Percentiles rank a stretch among this genome's conserved stretches.
phyloP scores from a whole-genome alignment of 1,140 invertebrate species.

The Trichomalopsis sarcophagae region DNA sequence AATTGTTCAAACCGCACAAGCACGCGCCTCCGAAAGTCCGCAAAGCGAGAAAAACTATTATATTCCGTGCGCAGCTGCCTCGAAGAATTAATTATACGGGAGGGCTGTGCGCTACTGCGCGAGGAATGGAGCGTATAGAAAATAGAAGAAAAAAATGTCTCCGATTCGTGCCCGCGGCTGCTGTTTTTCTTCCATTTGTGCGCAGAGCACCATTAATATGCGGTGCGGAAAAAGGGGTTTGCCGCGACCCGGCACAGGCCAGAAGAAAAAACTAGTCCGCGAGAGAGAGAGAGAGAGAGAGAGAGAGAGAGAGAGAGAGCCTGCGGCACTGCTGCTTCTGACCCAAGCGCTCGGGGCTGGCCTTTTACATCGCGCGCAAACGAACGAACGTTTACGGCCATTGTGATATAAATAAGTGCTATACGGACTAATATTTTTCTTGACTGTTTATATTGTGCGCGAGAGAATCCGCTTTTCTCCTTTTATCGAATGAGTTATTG shows the following conservation, averaged over 20 bases:
- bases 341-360: background rate
- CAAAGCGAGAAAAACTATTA: background rate
- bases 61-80: background rate
- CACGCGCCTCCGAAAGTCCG: background rate
- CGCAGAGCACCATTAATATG: conserved; percentile 53
- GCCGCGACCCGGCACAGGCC: conserved; percentile 1
- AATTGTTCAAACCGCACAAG: too few relatives aligned
- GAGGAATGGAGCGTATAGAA: background rate
- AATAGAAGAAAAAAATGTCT: conserved; percentile 1
- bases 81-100: conserved; percentile 29
- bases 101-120: too few relatives aligned
- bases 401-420: background rate
- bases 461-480: background rate
- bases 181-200: conserved; percentile 47
- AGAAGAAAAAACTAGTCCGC: background rate
- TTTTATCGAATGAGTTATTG: conserved; percentile 1
- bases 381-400: background rate
- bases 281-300: background rate
- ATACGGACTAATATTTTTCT: conserved; percentile 3
- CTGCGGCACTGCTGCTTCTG: background rate
- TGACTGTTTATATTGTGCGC: background rate
- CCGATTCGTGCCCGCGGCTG: conserved; percentile 16
- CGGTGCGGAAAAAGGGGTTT: conserved; percentile 48
- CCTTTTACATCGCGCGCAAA: background rate
- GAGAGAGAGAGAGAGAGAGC: too few relatives aligned